phyloP scores from a whole-genome alignment of 2,888 invertebrate species.

The Trichopoda pennipes region DNA sequence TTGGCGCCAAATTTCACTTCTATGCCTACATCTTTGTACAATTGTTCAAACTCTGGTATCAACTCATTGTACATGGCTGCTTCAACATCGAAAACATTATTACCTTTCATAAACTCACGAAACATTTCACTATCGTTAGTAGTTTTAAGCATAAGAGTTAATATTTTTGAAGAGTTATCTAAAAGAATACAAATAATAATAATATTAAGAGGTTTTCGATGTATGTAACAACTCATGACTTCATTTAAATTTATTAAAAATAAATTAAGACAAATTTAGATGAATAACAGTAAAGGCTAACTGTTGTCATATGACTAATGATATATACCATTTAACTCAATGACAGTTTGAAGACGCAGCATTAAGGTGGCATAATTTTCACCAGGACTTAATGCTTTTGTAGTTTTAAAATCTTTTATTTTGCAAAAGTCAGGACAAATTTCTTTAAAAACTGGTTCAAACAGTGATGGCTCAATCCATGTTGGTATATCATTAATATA shows the following conservation, averaged over 20 bases:
- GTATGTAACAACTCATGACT: too few relatives aligned
- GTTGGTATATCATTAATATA: slow-evolving; percentile 13
- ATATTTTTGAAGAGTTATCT: slow-evolving; percentile 61
- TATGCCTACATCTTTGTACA: slow-evolving; percentile 67
- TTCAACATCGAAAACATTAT: slow-evolving; percentile 67
- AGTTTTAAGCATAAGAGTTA: slow-evolving; percentile 74
- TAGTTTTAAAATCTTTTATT: slow-evolving; percentile 70
- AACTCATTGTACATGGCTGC: slow-evolving; percentile 58
- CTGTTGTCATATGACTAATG: background rate
- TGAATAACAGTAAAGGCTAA: background rate
- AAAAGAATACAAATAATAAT: slow-evolving; percentile 9
- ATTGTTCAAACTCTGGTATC: slow-evolving; percentile 69
- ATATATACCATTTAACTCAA: slow-evolving; percentile 73
- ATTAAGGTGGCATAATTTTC: slow-evolving; percentile 78
- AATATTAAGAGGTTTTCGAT: background rate
- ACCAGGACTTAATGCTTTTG: slow-evolving; percentile 72
- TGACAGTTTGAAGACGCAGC: slow-evolving; percentile 73
- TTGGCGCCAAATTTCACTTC: slow-evolving; percentile 64
- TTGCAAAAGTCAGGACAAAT: slow-evolving; percentile 61
- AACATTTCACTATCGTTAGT: slow-evolving; percentile 70
- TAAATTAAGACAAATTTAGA: too few relatives aligned
- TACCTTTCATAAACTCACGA: slow-evolving; percentile 51
- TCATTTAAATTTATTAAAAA: too few relatives aligned
- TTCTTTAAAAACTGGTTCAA: slow-evolving; percentile 70
- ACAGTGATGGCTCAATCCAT: slow-evolving; percentile 72